Base-by-base conservation (phyloP, 2,888 invertebrate genomes). In the Drosophila pegasa region DNA sequence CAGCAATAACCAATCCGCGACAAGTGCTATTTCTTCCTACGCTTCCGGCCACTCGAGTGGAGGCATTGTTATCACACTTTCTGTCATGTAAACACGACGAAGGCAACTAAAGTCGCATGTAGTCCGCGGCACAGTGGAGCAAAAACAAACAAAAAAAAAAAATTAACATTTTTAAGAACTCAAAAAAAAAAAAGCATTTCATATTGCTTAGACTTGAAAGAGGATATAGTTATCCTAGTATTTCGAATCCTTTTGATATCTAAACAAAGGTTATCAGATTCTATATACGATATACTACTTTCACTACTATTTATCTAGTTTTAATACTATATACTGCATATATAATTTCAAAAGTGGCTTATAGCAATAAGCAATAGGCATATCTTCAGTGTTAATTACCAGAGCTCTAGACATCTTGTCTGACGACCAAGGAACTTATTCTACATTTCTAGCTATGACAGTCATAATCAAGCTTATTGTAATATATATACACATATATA, bases 1-100 rank as follows among this genome's bases (percentile, higher is more conserved):
- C 45, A 45, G 4, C 31, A 12, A 31, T 12, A 12, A 45, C 10
- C 45, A 27, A 45, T 16, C 3, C 12, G 41, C 22, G 25, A 43
- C 25, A 55, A 52, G 47, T 69, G 71, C 45, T 71, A 43, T 63
- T 47, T 75, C 71, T 75, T 75, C 54, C 63, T 48, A 75, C 57
- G 47, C 79, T 75, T 75, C 75, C 75, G 75, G 48, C 62, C 78
- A 38, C 59, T 43, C 69, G 18, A 57, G 60, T 52, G 56, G 37
- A 25, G 45, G 41, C 45, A 25, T 20, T 35, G 33, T 57, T 80
- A 75, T 75, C 75, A 61, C 45, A 22, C 8, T 45, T 29, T 47
- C 27, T 29, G 52, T 8, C 40, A 10, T 63, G 55, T 73, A 56
- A 76, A 73, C 71, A 76, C 20, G 50, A 1, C 45, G 41, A 40